Percentiles rank a stretch among this genome's conserved stretches.
phyloP scores from a whole-genome alignment of 1,140 invertebrate species.

The Dendrolimus punctatus region DNA sequence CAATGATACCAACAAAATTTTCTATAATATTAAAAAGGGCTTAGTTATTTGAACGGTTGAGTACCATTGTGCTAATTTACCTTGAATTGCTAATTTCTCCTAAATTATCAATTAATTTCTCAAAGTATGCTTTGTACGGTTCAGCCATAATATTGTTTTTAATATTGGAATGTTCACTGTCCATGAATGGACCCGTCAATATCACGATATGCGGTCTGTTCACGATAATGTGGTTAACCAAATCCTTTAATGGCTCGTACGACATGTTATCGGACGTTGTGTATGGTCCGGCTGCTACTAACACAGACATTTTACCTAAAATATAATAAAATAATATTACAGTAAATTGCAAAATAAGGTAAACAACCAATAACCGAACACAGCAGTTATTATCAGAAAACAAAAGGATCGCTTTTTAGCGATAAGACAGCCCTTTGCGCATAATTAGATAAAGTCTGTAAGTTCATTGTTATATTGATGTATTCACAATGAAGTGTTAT shows the following conservation, averaged over 20 bases:
- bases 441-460: too few relatives aligned
- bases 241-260: slow-evolving; percentile 87
- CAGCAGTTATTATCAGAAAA: too few relatives aligned
- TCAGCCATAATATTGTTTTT: slow-evolving; percentile 72
- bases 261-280: slow-evolving; percentile 81
- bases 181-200: slow-evolving; percentile 88
- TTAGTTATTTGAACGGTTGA: too few relatives aligned
- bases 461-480: too few relatives aligned
- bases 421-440: too few relatives aligned
- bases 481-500: too few relatives aligned
- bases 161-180: slow-evolving; percentile 77
- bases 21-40: too few relatives aligned
- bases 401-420: too few relatives aligned
- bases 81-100: slow-evolving; percentile 36
- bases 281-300: slow-evolving; percentile 88
- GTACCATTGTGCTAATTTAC: slow-evolving; percentile 17
- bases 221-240: slow-evolving; percentile 78
- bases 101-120: slow-evolving; percentile 74
- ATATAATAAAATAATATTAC: slow-evolving; percentile 9
- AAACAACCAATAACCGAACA: too few relatives aligned
- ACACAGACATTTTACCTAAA: slow-evolving; percentile 76
- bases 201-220: slow-evolving; percentile 86
- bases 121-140: slow-evolving; percentile 81
- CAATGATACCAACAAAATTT: too few relatives aligned
- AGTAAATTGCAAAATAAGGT: not conserved